phyloP scores from a whole-genome alignment of 2,113 vertebrate species.

The Lepus europaeus region DNA sequence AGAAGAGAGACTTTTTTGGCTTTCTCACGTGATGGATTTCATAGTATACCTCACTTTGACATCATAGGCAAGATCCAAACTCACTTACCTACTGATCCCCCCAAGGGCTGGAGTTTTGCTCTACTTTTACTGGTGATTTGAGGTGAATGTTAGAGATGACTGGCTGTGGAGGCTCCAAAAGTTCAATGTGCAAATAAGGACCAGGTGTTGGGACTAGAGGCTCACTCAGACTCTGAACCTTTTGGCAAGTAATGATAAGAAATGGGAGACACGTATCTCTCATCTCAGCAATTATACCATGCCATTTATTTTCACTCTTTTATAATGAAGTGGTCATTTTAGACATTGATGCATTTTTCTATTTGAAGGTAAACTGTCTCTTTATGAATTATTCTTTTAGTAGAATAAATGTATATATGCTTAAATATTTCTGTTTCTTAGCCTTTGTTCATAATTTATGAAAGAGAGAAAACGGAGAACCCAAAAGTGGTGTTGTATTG shows the following conservation, averaged over 20 bases:
- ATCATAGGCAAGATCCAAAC: too few species aligned
- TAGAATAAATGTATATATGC: slow-evolving; percentile 67
- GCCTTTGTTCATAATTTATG: slow-evolving; percentile 66
- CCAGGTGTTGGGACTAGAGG: too few species aligned
- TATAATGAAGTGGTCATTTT: slow-evolving; percentile 71
- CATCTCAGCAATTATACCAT: neutral
- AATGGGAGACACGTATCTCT: neutral
- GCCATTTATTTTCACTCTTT: slow-evolving; percentile 45
- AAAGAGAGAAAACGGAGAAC: slow-evolving; percentile 49
- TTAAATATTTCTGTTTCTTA: slow-evolving; percentile 76
- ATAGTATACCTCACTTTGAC: too few species aligned
- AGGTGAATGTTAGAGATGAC: too few species aligned
- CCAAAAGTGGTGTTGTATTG: slow-evolving; percentile 50
- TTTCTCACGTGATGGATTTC: too few species aligned
- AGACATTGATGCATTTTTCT: slow-evolving; percentile 63
- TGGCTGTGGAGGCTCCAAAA: too few species aligned
- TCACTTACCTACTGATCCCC: too few species aligned
- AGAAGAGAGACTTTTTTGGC: too few species aligned
- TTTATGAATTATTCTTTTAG: slow-evolving; percentile 79
- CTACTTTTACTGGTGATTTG: too few species aligned
- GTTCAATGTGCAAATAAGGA: too few species aligned
- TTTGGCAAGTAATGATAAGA: neutral
- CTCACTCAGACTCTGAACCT: too few species aligned
- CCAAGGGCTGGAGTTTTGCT: too few species aligned
- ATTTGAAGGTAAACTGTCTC: slow-evolving; percentile 73